phyloP scores from a whole-genome alignment of 2,113 vertebrate species.

The Cygnus atratus region DNA sequence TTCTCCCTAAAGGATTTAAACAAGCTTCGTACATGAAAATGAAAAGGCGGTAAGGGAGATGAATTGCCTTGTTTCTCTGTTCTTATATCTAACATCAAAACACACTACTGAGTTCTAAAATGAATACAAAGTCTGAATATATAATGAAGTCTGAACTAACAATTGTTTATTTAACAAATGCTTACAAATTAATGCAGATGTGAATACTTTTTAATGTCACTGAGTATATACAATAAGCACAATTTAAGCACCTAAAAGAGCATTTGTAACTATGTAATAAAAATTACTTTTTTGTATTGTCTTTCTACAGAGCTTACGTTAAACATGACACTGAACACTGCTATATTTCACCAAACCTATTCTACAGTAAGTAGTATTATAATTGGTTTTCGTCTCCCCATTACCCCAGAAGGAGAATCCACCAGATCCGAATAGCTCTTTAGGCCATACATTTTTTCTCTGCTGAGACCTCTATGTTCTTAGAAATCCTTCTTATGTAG shows the following conservation, averaged over 20 bases:
- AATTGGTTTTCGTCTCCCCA: background rate
- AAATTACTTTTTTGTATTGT: background rate
- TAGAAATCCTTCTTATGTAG: background rate
- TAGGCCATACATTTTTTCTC: background rate
- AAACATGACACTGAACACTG: rapidly evolving
- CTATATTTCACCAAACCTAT: background rate
- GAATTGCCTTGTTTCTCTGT: background rate
- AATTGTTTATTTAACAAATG: background rate
- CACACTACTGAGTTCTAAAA: background rate
- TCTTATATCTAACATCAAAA: background rate
- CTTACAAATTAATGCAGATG: background rate
- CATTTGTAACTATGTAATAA: background rate
- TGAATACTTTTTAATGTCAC: background rate
- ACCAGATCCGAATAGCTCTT: background rate
- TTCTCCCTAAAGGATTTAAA: constrained; percentile 33
- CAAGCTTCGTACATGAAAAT: background rate
- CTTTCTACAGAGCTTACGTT: background rate
- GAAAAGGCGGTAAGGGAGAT: background rate
- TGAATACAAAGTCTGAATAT: background rate
- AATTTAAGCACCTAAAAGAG: background rate
- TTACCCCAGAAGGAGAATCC: background rate
- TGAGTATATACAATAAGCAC: background rate
- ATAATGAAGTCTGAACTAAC: constrained; percentile 14
- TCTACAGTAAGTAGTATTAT: background rate
- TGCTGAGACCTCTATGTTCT: background rate